Conservation (phyloP, 2,113 vertebrate species). For the Globicephala melas region DNA sequence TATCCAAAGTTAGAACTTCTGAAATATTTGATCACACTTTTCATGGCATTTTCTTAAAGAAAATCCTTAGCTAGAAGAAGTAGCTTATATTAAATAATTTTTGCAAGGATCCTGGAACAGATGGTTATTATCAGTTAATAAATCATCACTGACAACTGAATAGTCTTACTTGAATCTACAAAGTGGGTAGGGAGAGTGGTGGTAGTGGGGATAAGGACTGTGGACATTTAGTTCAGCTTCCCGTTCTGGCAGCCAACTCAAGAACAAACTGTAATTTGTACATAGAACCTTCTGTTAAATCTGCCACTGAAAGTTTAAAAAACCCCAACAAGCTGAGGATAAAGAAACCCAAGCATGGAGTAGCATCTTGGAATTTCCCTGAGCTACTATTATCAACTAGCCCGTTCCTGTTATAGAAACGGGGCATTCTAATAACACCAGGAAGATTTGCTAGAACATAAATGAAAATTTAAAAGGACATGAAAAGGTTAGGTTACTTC, state of each 20-base stretch:
- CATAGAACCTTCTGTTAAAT: conserved; percentile 39
- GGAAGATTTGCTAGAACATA: neutral
- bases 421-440: neutral
- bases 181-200: neutral
- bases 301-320: neutral
- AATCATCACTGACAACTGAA: neutral
- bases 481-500: neutral
- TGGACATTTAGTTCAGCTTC: conserved; percentile 28
- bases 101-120: neutral
- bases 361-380: neutral
- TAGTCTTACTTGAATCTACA: conserved; percentile 20
- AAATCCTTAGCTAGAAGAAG: neutral
- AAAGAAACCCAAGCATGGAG: neutral
- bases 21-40: neutral
- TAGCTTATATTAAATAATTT: neutral
- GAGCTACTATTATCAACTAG: neutral
- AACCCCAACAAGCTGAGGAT: neutral
- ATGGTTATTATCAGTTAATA: neutral
- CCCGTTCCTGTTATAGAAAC: neutral
- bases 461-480: neutral
- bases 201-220: neutral
- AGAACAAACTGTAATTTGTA: conserved; percentile 48
- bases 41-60: neutral
- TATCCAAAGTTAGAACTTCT: neutral
- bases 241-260: neutral